These are phyloP conservation scores for Danio aesculapii DNA, from an alignment of 2,797 vertebrate genomes.

Conservation along the genomic window DNA sequence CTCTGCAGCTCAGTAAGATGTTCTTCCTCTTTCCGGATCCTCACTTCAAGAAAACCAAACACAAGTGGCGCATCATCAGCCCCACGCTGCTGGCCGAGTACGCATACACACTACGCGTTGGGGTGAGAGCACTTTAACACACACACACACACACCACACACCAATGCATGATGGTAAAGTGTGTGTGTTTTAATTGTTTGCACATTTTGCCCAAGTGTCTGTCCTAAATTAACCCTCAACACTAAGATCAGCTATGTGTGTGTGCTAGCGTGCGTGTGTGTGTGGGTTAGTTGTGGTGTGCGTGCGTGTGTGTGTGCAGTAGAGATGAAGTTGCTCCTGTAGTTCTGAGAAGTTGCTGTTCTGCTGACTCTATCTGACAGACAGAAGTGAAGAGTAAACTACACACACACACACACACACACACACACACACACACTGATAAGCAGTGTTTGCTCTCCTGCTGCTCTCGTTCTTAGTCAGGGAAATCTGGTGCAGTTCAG, in stretches of 20 bases:
- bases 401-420: too few relatives aligned
- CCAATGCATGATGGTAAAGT: background rate
- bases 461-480: too few relatives aligned
- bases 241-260: background rate
- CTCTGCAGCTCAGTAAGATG: constrained; percentile 88
- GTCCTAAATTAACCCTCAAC: background rate
- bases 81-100: constrained; percentile 90
- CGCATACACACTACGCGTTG: constrained; percentile 85
- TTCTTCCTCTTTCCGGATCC: constrained; percentile 96
- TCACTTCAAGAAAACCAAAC: constrained; percentile 95
- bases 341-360: too few relatives aligned
- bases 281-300: too few relatives aligned
- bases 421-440: too few relatives aligned
- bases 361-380: too few relatives aligned
- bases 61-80: constrained; percentile 96
- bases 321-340: too few relatives aligned
- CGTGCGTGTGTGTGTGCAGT: too few relatives aligned
- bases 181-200: background rate
- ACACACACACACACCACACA: background rate
- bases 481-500: too few relatives aligned
- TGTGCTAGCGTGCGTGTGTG: too few relatives aligned
- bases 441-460: too few relatives aligned
- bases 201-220: constrained; percentile 22
- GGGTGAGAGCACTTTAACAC: constrained; percentile 75
- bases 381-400: too few relatives aligned